Base-by-base conservation (phyloP, 1,140 invertebrate species). In the Nasonia vitripennis region DNA sequence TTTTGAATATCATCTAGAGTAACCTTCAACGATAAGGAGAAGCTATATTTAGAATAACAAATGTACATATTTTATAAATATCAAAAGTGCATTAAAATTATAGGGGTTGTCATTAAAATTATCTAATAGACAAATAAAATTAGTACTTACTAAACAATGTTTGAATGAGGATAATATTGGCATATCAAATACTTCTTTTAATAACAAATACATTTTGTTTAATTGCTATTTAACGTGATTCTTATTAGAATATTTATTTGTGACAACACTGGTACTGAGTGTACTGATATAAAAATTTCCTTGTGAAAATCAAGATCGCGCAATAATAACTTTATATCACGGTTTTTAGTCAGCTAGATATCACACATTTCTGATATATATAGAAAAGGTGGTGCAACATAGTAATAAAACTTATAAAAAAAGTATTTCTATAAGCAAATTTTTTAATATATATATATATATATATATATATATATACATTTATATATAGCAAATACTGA, bases 61-160 rank as follows among this genome's bases (percentile, higher is more conserved):
- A 7, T 74, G 70, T 81, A 81, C 27, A 74, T 81, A 74, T 37
- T 41, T 23, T 45, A 80, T 45, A 81, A 68, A 81, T 81, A 71
- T 70, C 78, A 81, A 81, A 81, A 70, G 78, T 71, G 67, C 78
- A 71, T 71, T 81, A 70, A 45, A 23, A 48, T 62, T 20, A 34
- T 12, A 17, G 12, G 10, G 0, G 11, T 34, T 34, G 68, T 71
- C 68, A 31, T 71, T 31, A 71, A 34, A 71, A 71, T 31, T 14
- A 31, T 34, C 23, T 71, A 71, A 31, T 12, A 27, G 68, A 31
- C 9, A 71, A 27, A 71, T 34, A 11, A 71, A 71, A 71, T 10
- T 11, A 31, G 68, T 31, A 71, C 2, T 34, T 12, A 27, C 27
- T 27, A 31, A 71, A 7, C 20, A 62, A 10, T 45, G 12, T 31